phyloP scores from a whole-genome alignment of 2,113 vertebrate genomes.

The Oncorhynchus clarkii region DNA sequence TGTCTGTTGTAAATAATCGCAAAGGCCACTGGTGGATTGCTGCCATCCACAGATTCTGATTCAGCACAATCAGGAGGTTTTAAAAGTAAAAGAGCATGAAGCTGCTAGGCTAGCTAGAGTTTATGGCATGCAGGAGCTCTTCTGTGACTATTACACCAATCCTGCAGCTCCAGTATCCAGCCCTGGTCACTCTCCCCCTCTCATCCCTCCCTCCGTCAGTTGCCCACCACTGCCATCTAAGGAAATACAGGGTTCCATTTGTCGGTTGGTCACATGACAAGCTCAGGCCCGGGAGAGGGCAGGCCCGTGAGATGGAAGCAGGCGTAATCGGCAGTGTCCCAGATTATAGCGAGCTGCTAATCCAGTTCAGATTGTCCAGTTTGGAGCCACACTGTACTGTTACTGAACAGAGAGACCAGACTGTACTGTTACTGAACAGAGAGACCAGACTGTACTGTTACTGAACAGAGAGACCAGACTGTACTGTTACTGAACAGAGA shows the following conservation, averaged over 20 bases:
- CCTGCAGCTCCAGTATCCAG: conserved; percentile 6
- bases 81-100: too few species aligned
- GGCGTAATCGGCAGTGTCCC: conserved; percentile 75
- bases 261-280: conserved; percentile 57
- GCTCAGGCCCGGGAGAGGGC: neutral
- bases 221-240: conserved; percentile 37
- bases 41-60: neutral
- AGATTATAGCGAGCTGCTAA: conserved; percentile 71
- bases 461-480: too few species aligned
- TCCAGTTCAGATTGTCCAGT: conserved; percentile 54
- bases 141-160: too few species aligned
- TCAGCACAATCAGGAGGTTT: neutral
- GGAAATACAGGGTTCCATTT: conserved; percentile 52
- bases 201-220: conserved; percentile 19
- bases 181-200: conserved; percentile 11
- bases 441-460: neutral
- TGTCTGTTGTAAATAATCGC: conserved; percentile 40
- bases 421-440: too few species aligned
- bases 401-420: neutral
- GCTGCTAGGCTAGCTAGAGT: neutral
- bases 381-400: conserved; percentile 40
- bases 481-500: too few species aligned
- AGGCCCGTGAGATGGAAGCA: conserved; percentile 45
- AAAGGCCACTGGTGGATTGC: conserved; percentile 45
- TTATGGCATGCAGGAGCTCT: too few species aligned